phyloP scores from a whole-genome alignment of 2,113 vertebrate species.

The Desmodus rotundus region DNA sequence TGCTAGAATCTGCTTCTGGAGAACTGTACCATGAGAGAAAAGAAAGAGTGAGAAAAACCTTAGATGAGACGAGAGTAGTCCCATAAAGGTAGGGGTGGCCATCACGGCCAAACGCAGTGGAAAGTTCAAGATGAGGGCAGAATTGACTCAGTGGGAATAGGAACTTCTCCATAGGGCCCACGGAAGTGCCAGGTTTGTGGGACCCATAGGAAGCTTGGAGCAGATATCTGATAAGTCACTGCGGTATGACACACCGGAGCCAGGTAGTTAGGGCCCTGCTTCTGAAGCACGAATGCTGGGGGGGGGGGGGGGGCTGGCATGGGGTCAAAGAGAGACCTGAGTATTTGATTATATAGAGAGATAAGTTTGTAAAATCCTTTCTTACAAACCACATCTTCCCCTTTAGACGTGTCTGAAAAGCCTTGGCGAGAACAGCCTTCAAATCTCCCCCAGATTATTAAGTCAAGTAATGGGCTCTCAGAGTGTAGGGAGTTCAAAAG shows the following conservation, averaged over 20 bases:
- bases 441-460: slow-evolving; percentile 41
- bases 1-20: neutral
- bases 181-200: neutral
- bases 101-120: neutral
- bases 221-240: neutral
- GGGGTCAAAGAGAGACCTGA: neutral
- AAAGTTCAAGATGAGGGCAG: neutral
- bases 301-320: neutral
- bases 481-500: slow-evolving; percentile 62
- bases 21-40: neutral
- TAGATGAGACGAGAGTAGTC: neutral
- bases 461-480: slow-evolving; percentile 49
- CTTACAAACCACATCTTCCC: slow-evolving; percentile 7
- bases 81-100: neutral
- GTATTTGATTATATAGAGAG: slow-evolving; percentile 1
- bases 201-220: neutral
- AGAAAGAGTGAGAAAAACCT: neutral
- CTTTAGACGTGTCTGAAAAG: slow-evolving; percentile 5
- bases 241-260: neutral
- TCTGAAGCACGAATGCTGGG: neutral
- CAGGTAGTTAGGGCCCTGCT: neutral
- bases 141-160: neutral
- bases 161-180: neutral
- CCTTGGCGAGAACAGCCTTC: slow-evolving; percentile 24
- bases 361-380: slow-evolving; percentile 42